Evolutionary conservation across 2,797 vertebrate genomes (phyloP), one percentile per base, ranked within the genome.

Genomic region (Meda fulgida): DNA sequence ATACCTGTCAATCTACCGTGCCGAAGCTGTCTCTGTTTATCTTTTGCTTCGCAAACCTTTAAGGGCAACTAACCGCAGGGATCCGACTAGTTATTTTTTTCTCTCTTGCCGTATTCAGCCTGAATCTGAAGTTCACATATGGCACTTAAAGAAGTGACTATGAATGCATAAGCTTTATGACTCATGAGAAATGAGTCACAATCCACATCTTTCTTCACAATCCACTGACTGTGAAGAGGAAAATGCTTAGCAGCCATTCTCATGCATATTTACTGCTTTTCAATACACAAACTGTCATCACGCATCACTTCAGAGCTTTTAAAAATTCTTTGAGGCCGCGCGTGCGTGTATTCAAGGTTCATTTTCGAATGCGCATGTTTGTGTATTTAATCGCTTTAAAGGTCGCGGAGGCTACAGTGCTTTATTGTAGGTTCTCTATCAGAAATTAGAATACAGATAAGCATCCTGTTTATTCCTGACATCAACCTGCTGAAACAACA

Each of bases 181-280:
- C 93, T 95, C 94, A 95, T 91, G 91, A 91, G 88, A 91, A 89
- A 92, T 95, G 94, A 94, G 91, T 95, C 94, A 94, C 92, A 92
- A 92, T 92, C 93, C 93, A 92, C 92, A 92, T 90, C 86, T 89
- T 88, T 87, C 81, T 89, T 84, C 90, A 89, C 89, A 92, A 89
- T 92, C 92, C 93, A 92, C 92, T 92, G 92, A 94, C 92, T 92
- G 90, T 93, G 91, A 95, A 92, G 90, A 94, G 92, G 90, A 92
- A 87, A 93, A 91, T 92, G 90, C 92, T 93, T 81, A 92, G 93
- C 93, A 92, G 92, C 86, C 91, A 93, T 92, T 93, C 92, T 94
- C 93, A 94, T 94, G 93, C 94, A 95, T 94, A 94, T 95, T 94
- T 94, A 93, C 93, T 93, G 90, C n/a, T 80, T 86, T 89, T 89